A percentile compares a stretch with the other conserved stretches of the same genome.
phyloP scores from a whole-genome alignment of 2,888 invertebrate species.

The Elysia crispata region DNA sequence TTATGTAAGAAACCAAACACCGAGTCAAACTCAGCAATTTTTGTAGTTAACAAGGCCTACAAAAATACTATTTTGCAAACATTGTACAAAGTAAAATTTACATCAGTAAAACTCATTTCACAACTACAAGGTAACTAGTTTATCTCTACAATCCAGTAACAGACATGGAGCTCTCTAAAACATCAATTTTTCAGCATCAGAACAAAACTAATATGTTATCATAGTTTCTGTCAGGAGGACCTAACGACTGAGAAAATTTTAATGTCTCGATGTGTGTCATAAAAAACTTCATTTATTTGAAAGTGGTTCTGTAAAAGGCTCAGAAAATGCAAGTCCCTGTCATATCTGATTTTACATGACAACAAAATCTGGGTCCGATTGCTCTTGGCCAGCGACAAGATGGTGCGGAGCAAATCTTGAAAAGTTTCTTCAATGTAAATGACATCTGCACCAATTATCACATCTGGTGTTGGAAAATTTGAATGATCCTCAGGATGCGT shows the following conservation, averaged over 20 bases:
- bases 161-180: too few relatives aligned
- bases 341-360: slow-evolving; percentile 73
- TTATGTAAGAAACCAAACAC: too few relatives aligned
- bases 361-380: slow-evolving; percentile 63
- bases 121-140: too few relatives aligned
- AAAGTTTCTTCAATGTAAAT: slow-evolving; percentile 76
- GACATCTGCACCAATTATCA: slow-evolving; percentile 76
- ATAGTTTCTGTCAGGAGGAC: slow-evolving; percentile 22
- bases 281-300: slow-evolving; percentile 60
- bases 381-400: slow-evolving; percentile 57
- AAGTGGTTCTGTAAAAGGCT: slow-evolving; percentile 62
- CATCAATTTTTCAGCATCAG: not conserved
- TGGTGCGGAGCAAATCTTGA: slow-evolving; percentile 65
- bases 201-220: too few relatives aligned
- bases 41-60: too few relatives aligned
- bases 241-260: slow-evolving; percentile 59
- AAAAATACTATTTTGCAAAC: too few relatives aligned
- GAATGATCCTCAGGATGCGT: slow-evolving; percentile 56
- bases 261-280: slow-evolving; percentile 67
- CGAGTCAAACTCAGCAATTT: too few relatives aligned
- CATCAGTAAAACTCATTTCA: too few relatives aligned
- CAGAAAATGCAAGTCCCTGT: slow-evolving; percentile 70
- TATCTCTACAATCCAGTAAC: too few relatives aligned
- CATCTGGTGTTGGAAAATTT: slow-evolving; percentile 61
- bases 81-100: too few relatives aligned